Evolutionary conservation across 2,797 vertebrate genomes (phyloP).

Genomic region (Lerista edwardsae): DNA sequence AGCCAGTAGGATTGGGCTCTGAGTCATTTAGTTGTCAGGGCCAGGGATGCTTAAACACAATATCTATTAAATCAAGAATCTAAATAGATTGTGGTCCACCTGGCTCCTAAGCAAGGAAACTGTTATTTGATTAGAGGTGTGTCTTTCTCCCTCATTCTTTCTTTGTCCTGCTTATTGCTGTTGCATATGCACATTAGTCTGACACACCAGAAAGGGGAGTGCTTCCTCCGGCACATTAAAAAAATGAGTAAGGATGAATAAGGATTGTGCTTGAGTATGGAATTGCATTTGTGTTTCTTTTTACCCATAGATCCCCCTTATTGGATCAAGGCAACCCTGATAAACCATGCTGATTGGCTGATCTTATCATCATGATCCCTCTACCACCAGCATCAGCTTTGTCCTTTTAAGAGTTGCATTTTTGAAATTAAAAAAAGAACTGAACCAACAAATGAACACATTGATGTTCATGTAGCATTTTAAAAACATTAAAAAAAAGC

Average conservation of each 20-base stretch:
- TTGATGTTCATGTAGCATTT: too few relatives aligned
- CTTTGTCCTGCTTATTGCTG: neutral
- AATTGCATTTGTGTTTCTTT: neutral
- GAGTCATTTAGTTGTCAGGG: slow-evolving; percentile 13
- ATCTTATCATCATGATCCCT: neutral
- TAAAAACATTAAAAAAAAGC: too few relatives aligned
- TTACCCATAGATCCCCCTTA: neutral
- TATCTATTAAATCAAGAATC: slow-evolving; percentile 44
- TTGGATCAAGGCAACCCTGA: neutral
- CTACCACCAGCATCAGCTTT: too few relatives aligned
- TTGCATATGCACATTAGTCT: neutral
- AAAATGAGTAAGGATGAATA: neutral
- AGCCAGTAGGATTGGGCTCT: too few relatives aligned
- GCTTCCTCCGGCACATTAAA: neutral
- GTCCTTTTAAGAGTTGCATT: neutral
- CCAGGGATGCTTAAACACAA: slow-evolving; percentile 27
- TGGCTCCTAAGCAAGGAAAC: slow-evolving; percentile 21
- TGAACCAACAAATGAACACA: neutral
- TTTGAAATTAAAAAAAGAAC: neutral
- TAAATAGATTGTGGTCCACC: neutral
- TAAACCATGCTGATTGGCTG: neutral
- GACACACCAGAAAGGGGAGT: neutral
- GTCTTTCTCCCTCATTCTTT: neutral
- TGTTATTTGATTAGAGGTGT: slow-evolving; percentile 34
- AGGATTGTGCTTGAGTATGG: neutral